phyloP scores from a whole-genome alignment of 2,113 vertebrate species.

The Epinephelus fuscoguttatus region DNA sequence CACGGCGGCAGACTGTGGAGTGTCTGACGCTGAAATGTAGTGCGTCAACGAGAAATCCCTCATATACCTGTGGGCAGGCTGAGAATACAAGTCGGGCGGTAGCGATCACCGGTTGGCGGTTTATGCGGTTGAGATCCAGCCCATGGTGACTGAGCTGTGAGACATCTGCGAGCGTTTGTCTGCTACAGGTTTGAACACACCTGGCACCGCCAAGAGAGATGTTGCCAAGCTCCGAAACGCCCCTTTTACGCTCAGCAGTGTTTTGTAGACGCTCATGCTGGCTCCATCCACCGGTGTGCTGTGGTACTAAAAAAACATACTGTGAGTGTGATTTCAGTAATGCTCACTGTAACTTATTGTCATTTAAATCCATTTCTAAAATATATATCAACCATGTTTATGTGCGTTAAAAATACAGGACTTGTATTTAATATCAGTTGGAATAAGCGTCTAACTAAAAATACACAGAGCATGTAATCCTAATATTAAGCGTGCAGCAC shows the following conservation, averaged over 20 bases:
- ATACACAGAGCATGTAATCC: conserved; percentile 23
- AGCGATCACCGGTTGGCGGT: conserved; percentile 38
- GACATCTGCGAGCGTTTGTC: conserved; percentile 55
- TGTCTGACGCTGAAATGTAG: conserved; percentile 42
- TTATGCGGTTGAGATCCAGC: conserved; percentile 45
- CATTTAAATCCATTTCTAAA: neutral
- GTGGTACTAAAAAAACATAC: conserved; percentile 31
- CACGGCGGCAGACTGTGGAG: conserved; percentile 18
- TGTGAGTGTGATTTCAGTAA: neutral
- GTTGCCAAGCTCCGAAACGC: conserved; percentile 62
- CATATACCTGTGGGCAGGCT: conserved; percentile 59
- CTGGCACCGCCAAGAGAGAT: conserved; percentile 67
- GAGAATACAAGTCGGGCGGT: conserved; percentile 15
- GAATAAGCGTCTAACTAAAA: conserved; percentile 12
- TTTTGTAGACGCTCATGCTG: conserved; percentile 20
- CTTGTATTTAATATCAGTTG: fast-evolving
- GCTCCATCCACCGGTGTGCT: conserved; percentile 65
- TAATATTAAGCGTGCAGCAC: conserved; percentile 41
- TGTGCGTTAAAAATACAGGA: neutral
- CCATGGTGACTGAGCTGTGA: conserved; percentile 45
- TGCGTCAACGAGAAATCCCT: conserved; percentile 60
- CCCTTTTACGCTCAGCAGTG: conserved; percentile 67
- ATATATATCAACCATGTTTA: neutral
- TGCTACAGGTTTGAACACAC: conserved; percentile 81
- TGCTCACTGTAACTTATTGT: neutral